Conservation (phyloP, 2,113 vertebrate genomes). For the Dolichotis patagonum region DNA sequence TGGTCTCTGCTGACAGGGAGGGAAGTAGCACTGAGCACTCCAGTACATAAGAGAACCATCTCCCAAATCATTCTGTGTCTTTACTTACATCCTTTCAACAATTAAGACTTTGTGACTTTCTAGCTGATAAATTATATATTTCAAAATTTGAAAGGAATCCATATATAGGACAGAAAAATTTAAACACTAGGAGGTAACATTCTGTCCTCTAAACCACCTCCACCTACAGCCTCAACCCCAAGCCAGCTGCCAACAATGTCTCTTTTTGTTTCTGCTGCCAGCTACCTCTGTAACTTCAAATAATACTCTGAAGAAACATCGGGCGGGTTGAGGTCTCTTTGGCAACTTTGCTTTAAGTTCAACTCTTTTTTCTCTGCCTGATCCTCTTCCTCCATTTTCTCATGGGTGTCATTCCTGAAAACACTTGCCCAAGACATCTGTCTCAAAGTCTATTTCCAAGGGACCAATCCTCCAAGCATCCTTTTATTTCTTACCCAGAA, state of each 20-base stretch:
- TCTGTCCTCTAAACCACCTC: not conserved
- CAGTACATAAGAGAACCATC: not conserved
- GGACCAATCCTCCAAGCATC: not conserved
- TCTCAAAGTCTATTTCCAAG: not conserved
- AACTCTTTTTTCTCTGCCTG: not conserved
- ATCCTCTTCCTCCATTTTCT: not conserved
- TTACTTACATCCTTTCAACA: not conserved
- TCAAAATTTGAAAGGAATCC: conserved; percentile 1
- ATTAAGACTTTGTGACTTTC: not conserved
- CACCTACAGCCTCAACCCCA: not conserved
- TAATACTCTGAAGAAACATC: not conserved
- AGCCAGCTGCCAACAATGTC: not conserved
- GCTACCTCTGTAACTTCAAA: not conserved
- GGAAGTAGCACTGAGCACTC: not conserved
- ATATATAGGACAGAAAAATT: not conserved
- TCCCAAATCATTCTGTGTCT: not conserved
- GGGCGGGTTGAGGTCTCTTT: not conserved
- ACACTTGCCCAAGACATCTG: not conserved
- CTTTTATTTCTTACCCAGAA: not conserved
- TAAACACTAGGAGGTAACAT: not conserved
- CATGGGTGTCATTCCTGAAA: not conserved
- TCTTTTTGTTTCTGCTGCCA: not conserved
- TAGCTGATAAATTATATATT: not conserved
- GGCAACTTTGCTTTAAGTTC: not conserved
- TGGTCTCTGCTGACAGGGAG: not conserved